Evolutionary conservation across 1,140 invertebrate species (phyloP).

Genomic region (Pectinophora gossypiella): DNA sequence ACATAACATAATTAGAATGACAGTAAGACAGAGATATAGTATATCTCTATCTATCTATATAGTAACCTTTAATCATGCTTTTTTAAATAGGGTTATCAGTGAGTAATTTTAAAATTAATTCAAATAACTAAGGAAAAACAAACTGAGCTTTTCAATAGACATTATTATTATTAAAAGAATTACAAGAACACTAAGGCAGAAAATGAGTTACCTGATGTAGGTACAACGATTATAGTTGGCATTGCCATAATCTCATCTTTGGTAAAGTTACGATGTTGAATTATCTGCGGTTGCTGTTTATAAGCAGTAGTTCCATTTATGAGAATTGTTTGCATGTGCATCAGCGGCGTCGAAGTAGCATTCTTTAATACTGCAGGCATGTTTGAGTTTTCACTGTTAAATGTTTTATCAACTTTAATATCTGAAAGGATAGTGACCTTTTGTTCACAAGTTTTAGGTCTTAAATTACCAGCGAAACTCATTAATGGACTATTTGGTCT

Average conservation of each 20-base stretch:
- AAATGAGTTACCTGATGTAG: slow-evolving; percentile 38
- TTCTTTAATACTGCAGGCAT: slow-evolving; percentile 33
- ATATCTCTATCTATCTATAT: too few species aligned
- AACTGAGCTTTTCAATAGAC: too few species aligned
- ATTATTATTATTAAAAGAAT: too few species aligned
- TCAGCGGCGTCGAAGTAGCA: slow-evolving; percentile 39
- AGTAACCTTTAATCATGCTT: too few species aligned
- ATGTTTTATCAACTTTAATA: slow-evolving; percentile 48
- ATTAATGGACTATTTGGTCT: too few species aligned
- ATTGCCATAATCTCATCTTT: slow-evolving; percentile 69
- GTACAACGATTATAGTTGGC: slow-evolving; percentile 61
- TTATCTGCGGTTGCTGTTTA: slow-evolving; percentile 23
- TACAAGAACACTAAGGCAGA: too few species aligned
- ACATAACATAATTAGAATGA: too few species aligned
- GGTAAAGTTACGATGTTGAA: slow-evolving; percentile 33
- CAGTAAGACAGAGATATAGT: too few species aligned
- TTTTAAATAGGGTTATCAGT: too few species aligned
- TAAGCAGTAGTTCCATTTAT: slow-evolving; percentile 58
- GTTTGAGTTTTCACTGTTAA: slow-evolving; percentile 11
- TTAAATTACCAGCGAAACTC: too few species aligned
- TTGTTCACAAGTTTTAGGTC: slow-evolving; percentile 30
- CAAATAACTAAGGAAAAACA: too few species aligned
- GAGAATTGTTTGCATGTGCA: slow-evolving; percentile 49
- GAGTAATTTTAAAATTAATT: too few species aligned
- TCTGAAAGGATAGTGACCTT: slow-evolving; percentile 61